These are phyloP conservation scores for Dastarcus helophoroides DNA, from an alignment of 2,888 invertebrate species.

Conservation along the genomic window DNA sequence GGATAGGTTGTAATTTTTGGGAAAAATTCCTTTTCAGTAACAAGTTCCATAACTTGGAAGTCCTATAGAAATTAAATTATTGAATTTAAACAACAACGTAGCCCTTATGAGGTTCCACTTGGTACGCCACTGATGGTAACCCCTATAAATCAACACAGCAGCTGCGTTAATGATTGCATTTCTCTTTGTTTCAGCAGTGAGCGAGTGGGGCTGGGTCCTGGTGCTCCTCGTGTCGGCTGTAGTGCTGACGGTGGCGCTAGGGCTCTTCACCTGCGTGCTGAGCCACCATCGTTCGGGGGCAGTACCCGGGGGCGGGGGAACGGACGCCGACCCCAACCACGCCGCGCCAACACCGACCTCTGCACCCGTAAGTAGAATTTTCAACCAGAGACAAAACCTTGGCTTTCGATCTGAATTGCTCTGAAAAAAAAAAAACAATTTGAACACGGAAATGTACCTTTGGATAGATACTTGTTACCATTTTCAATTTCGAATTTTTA, in stretches of 20 bases:
- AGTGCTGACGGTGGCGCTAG: slow-evolving; percentile 31
- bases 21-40: no score
- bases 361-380: slow-evolving; percentile 33
- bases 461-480: no score
- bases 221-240: slow-evolving; percentile 30
- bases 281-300: slow-evolving; percentile 48
- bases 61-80: no score
- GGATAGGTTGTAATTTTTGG: no score
- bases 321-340: slow-evolving; percentile 32
- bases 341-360: slow-evolving; percentile 33
- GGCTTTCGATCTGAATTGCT: no score
- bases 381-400: no score
- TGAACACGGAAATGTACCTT: no score
- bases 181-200: slow-evolving; percentile 25
- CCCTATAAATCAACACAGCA: no score
- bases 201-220: slow-evolving; percentile 29
- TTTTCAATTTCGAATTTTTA: no score
- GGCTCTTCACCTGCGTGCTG: slow-evolving; percentile 44
- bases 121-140: background rate
- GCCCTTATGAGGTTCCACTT: background rate
- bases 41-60: no score
- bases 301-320: slow-evolving; percentile 24
- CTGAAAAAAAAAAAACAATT: no score
- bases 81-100: no score
- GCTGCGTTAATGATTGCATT: slow-evolving; percentile 13